Conservation (phyloP, 2,797 vertebrate species). For the Helicolenus hilgendorfi region DNA sequence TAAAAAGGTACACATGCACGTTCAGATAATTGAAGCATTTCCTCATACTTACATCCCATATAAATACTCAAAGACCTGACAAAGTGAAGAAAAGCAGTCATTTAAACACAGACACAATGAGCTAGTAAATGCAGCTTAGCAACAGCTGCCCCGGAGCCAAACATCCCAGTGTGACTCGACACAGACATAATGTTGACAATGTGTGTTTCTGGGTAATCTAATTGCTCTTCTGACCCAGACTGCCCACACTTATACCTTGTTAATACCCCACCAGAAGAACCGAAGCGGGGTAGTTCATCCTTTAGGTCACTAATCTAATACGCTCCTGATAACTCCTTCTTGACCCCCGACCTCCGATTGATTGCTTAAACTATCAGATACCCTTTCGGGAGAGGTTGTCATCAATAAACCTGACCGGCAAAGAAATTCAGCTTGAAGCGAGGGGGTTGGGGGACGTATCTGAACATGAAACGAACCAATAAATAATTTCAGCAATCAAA, state of each 20-base stretch:
- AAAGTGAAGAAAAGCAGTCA: background rate
- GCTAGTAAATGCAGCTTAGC: slow-evolving; percentile 26
- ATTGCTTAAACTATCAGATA: slow-evolving; percentile 32
- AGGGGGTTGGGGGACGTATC: background rate
- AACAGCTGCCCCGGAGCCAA: slow-evolving; percentile 42
- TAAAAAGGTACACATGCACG: background rate
- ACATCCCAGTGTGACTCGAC: slow-evolving; percentile 20
- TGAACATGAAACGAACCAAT: background rate
- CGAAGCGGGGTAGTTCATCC: slow-evolving; percentile 10
- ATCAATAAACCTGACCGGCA: slow-evolving; percentile 47
- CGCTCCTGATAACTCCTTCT: slow-evolving; percentile 14
- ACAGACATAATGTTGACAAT: slow-evolving; percentile 35
- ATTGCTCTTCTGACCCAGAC: slow-evolving; percentile 61
- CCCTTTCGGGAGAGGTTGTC: slow-evolving; percentile 14
- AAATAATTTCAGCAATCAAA: slow-evolving; percentile 26
- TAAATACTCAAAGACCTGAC: background rate
- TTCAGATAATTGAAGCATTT: slow-evolving; percentile 6
- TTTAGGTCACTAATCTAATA: slow-evolving; percentile 50
- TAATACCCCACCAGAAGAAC: slow-evolving; percentile 19
- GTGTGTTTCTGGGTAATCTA: slow-evolving; percentile 52
- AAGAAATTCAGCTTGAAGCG: slow-evolving; percentile 3
- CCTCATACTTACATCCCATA: background rate
- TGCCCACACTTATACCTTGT: slow-evolving; percentile 34
- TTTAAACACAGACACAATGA: background rate
- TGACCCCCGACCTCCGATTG: slow-evolving; percentile 51